Evolutionary conservation across 2,797 vertebrate species (phyloP).

Genomic region (Xerus rutilus): DNA sequence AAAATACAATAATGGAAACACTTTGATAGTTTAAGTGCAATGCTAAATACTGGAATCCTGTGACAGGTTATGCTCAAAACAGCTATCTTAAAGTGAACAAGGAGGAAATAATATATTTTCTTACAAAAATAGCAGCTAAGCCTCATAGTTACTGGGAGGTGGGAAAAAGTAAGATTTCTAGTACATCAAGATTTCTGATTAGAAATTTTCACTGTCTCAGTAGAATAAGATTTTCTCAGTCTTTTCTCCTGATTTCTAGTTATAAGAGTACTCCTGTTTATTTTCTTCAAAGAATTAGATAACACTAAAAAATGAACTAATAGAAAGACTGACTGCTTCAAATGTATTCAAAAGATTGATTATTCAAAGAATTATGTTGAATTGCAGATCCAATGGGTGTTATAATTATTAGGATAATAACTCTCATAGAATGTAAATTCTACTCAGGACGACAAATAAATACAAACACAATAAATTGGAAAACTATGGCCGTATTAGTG

Average conservation of each 20-base stretch:
- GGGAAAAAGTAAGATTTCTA: background rate
- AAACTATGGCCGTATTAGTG: background rate
- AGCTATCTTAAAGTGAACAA: slow-evolving; percentile 41
- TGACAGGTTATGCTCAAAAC: slow-evolving; percentile 46
- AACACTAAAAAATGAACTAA: background rate
- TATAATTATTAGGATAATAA: background rate
- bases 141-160: background rate
- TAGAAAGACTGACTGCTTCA: background rate
- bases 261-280: fast-evolving
- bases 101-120: slow-evolving; percentile 34
- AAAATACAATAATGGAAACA: slow-evolving; percentile 6
- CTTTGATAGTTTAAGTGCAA: slow-evolving; percentile 35
- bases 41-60: slow-evolving; percentile 45
- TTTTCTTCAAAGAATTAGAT: background rate
- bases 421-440: background rate
- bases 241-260: background rate
- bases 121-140: slow-evolving; percentile 30
- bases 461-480: background rate
- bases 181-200: background rate
- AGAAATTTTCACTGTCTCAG: background rate
- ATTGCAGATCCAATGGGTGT: background rate
- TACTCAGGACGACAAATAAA: background rate
- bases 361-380: background rate
- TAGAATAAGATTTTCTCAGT: background rate
- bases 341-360: background rate